Base-by-base conservation (phyloP, 2,113 vertebrate genomes). In the Chaetorhynchus papuensis region DNA sequence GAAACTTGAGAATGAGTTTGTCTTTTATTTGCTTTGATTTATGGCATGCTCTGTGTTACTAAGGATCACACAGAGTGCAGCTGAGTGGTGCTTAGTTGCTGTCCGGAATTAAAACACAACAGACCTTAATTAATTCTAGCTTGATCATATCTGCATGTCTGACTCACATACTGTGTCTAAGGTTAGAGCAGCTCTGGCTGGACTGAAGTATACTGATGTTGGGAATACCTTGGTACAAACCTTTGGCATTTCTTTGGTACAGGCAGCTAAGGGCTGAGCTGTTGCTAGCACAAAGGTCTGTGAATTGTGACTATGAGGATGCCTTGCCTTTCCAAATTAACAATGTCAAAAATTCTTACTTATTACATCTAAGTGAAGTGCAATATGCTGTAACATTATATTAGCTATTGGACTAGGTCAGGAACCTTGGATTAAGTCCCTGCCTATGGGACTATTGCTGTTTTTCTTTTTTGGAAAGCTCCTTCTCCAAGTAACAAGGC, bases 11-110 rank as follows among this genome's bases (percentile, higher is more conserved):
- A 95, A 95, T 15, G 3, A 74, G 65, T 82, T 91, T 77, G 72
- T 56, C 28, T 87, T 83, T 93, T 76, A 60, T 94, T 89, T 85
- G n/a, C 41, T 93, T 95, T 93, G 75, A 77, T 95, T 97, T 88
- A 63, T 83, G 64, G 11, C 53, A 39, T 88, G 24, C 9, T 93
- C 37, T 15, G n/a, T 81, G 37, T 92, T 89, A 75, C 53, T 66
- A 68, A 94, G 88, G 45, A 77, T 70, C 56, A 28, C 42, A 50
- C 15, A 28, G 35, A 63, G 22, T 23, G 18, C 18, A 31, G 49
- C 22, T 83, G 63, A 26, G 47, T 63, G 35, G 42, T 56, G 50
- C 22, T 63, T 37, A 28, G 41, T 37, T 77, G 63, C 56, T 83
- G 41, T 83, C 56, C 83, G 63, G 49, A 42, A 31, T 69, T 70